Percentiles rank a stretch among this genome's conserved stretches.
These are phyloP conservation scores for Brachyalestes nurse DNA, from an alignment of 2,797 vertebrate genomes.

Conservation along the genomic window DNA sequence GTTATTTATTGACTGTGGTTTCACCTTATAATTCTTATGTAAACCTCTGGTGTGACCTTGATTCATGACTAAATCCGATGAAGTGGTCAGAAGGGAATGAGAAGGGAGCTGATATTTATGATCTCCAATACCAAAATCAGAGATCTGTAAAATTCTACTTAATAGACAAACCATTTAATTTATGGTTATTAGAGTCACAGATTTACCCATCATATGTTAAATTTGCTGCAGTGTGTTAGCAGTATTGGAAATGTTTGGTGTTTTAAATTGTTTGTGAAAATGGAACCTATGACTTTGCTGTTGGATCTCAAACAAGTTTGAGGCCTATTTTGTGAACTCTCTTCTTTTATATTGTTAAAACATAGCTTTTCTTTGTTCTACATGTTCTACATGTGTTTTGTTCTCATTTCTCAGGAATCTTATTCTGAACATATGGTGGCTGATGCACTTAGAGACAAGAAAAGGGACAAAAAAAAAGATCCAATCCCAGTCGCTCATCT, in stretches of 20 bases:
- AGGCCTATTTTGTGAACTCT: neutral
- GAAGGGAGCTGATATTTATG: neutral
- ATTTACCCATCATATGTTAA: neutral
- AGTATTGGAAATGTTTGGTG: neutral
- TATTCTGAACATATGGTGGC: slow-evolving; percentile 77
- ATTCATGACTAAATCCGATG: neutral
- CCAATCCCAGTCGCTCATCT: slow-evolving; percentile 52
- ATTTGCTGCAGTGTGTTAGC: neutral
- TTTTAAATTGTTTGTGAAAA: neutral
- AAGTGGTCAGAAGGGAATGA: neutral
- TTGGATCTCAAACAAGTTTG: neutral
- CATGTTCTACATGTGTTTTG: neutral
- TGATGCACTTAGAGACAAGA: slow-evolving; percentile 73
- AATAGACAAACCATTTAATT: neutral
- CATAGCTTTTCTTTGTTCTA: neutral
- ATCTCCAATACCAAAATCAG: neutral
- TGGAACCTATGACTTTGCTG: neutral
- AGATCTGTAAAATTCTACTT: neutral
- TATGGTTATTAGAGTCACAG: neutral
- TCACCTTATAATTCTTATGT: neutral
- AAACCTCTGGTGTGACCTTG: neutral
- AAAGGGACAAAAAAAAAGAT: slow-evolving; percentile 53
- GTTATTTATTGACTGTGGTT: neutral
- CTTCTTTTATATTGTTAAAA: neutral
- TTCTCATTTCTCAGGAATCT: slow-evolving; percentile 68